Evolutionary conservation across 2,888 invertebrate genomes (phyloP).

Genomic region (Pristionchus mayeri): DNA sequence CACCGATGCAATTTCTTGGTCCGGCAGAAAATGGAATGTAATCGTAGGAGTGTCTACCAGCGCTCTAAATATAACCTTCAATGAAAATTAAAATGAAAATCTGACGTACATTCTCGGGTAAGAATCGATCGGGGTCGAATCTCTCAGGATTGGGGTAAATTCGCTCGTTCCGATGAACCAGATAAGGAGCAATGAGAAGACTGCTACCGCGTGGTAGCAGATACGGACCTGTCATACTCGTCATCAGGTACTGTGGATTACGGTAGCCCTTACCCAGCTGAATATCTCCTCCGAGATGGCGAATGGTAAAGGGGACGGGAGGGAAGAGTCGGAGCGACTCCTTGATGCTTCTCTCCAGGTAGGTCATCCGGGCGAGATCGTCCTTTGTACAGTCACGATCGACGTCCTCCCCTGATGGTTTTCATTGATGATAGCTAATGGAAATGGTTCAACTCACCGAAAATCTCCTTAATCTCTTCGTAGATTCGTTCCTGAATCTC

Average conservation of each 20-base stretch:
- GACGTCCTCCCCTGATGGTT: conserved; percentile 71
- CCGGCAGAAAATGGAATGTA: conserved; percentile 65
- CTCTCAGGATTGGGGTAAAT: conserved; percentile 1
- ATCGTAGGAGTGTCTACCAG: conserved; percentile 58
- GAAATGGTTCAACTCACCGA: conserved; percentile 55
- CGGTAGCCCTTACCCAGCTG: conserved; percentile 55
- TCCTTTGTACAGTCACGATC: conserved; percentile 73
- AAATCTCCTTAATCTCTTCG: conserved; percentile 67
- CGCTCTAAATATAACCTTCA: conserved; percentile 16
- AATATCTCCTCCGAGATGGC: conserved; percentile 72
- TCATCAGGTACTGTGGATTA: neutral
- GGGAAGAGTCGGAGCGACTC: conserved; percentile 67
- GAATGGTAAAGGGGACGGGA: conserved; percentile 63
- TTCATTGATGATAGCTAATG: neutral
- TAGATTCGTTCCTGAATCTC: conserved; percentile 77
- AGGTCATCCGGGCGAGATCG: conserved; percentile 67
- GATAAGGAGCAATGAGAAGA: conserved; percentile 44
- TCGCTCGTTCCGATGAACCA: conserved; percentile 51
- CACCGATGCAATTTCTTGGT: conserved; percentile 71
- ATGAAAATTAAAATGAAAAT: neutral
- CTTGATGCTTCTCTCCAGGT: conserved; percentile 66
- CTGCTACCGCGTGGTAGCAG: conserved; percentile 35
- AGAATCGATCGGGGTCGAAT: conserved; percentile 50
- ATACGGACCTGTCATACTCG: conserved; percentile 36
- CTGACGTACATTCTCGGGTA: conserved; percentile 43